Base-by-base conservation (phyloP, 2,797 vertebrate genomes). In the Sebastes umbrosus region DNA sequence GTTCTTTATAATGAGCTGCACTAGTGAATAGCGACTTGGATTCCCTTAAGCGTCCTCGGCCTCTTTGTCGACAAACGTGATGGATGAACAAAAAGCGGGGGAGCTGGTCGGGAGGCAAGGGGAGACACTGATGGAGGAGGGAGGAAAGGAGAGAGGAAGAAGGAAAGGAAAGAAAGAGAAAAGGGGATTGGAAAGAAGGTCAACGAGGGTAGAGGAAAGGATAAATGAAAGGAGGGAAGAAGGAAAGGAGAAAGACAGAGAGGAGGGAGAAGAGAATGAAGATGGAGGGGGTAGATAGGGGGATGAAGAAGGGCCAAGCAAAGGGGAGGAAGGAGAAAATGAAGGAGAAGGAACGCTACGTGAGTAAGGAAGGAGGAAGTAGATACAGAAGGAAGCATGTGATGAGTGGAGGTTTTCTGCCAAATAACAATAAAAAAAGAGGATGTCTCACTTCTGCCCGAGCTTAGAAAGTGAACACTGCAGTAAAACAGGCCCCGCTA, bases 381-480 rank as follows among this genome's bases (percentile, higher is more conserved):
- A 34, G 73, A 69, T 75, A 27, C 66, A 25, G 58, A 27, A 70
- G 82, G 75, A 85, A 39, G 80, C 60, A 73, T 90, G 81, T 90
- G 88, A 92, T 76, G 88, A 90, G 83, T 62, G 69, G 76, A 82
- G 79, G 29, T 81, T 85, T 84, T 80, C 72, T 91, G 92, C 87
- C 87, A 93, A 90, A 80, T 36, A 84, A 89, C 77, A 87, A 87
- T 72, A 82, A 83, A 62, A 80, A 75, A 84, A 69, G 60, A 83
- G 82, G 83, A 92, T 74, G 87, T 90, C 91, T 93, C 80, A 88
- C 57, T 92, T 89, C 60, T 79, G 82, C 71, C 63, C 4, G 1
- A 79, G 84, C 84, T 79, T 74, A 72, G 70, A 88, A 91, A 88
- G 82, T 85, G 82, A 91, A 91, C 76, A 91, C 91, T 92, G 92